These are phyloP conservation scores for Pyrocoelia pectoralis DNA, from an alignment of 2,888 invertebrate species.

Conservation along the genomic window DNA sequence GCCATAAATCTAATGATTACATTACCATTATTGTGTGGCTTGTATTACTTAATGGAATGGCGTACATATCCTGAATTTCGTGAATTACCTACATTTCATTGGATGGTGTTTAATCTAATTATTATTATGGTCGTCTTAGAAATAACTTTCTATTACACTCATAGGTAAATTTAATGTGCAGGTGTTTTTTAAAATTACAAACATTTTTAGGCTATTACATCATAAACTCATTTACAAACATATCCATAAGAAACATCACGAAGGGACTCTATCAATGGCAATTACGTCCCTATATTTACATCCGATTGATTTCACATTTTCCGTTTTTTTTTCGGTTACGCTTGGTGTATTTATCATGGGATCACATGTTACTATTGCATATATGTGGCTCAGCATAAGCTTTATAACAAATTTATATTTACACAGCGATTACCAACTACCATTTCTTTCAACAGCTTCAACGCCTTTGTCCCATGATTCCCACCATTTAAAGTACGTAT, in stretches of 20 bases:
- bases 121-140: constrained; percentile 81
- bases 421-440: constrained; percentile 87
- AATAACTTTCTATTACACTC: constrained; percentile 85
- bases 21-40: constrained; percentile 68
- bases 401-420: constrained; percentile 81
- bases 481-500: constrained; percentile 83
- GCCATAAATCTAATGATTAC: constrained; percentile 63
- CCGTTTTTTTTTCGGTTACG: constrained; percentile 80
- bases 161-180: constrained; percentile 64
- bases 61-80: constrained; percentile 72
- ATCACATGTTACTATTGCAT: constrained; percentile 77
- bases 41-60: constrained; percentile 71
- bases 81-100: constrained; percentile 79
- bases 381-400: constrained; percentile 82
- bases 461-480: constrained; percentile 87
- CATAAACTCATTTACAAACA: constrained; percentile 77
- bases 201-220: constrained; percentile 71
- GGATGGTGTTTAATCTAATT: constrained; percentile 77
- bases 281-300: constrained; percentile 83
- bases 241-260: constrained; percentile 87
- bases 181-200: no score
- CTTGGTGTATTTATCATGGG: constrained; percentile 78
- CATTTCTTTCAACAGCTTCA: constrained; percentile 81
- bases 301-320: constrained; percentile 78
- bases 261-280: constrained; percentile 88